Evolutionary conservation across 2,888 invertebrate species (phyloP).

Genomic region (Cartodere bifasciata): DNA sequence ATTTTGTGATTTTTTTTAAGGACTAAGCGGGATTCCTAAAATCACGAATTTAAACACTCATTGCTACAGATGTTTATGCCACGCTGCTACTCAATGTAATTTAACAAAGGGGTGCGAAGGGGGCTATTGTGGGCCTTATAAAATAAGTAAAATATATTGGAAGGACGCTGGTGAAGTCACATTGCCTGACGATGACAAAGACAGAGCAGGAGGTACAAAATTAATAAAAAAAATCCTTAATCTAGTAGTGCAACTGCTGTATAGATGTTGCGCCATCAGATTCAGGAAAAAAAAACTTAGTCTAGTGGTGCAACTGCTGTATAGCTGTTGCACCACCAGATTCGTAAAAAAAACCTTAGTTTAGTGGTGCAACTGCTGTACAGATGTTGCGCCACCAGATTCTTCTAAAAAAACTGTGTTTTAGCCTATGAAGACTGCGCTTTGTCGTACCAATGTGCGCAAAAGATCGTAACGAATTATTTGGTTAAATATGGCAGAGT

Average conservation of each 20-base stretch:
- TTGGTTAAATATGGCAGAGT: slow-evolving; percentile 47
- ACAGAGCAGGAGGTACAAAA: slow-evolving; percentile 35
- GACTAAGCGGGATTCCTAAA: neutral
- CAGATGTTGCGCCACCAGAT: too few species aligned
- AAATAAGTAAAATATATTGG: slow-evolving; percentile 51
- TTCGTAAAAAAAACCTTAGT: too few species aligned
- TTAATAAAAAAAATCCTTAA: slow-evolving; percentile 3
- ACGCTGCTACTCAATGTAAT: slow-evolving; percentile 45
- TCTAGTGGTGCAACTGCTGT: too few species aligned
- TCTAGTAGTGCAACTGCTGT: too few species aligned
- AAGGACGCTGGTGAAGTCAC: slow-evolving; percentile 47
- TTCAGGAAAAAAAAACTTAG: too few species aligned
- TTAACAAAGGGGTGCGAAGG: slow-evolving; percentile 39
- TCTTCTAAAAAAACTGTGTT: slow-evolving; percentile 18
- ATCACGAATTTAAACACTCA: slow-evolving; percentile 28
- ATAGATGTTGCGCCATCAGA: too few species aligned
- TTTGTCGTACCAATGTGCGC: slow-evolving; percentile 43
- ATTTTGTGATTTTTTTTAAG: neutral
- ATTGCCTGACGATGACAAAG: slow-evolving; percentile 43
- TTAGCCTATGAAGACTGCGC: slow-evolving; percentile 53
- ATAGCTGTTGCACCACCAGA: too few species aligned
- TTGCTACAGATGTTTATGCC: slow-evolving; percentile 46
- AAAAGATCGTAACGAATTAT: slow-evolving; percentile 45
- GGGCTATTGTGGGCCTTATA: slow-evolving; percentile 51
- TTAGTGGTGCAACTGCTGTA: too few species aligned